Evolutionary conservation across 2,888 invertebrate genomes (phyloP).

Genomic region (Ophioninae sp.): DNA sequence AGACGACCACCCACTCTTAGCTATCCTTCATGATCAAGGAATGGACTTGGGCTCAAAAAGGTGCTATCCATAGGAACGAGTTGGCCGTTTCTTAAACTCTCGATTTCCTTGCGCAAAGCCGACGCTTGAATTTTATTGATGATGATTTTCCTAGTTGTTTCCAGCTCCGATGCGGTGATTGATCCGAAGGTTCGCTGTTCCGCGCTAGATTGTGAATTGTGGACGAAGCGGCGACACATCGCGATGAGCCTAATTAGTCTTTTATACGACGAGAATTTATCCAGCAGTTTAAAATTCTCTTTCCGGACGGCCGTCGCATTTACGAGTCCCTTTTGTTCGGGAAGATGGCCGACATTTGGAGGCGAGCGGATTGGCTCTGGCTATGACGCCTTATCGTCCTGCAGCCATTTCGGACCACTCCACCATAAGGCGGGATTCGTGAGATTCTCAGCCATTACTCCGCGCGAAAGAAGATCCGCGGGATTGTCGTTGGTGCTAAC

Average conservation of each 20-base stretch:
- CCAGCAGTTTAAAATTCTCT: conserved; percentile 1
- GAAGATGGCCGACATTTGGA: neutral
- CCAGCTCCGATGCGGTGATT: conserved; percentile 14
- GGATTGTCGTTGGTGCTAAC: conserved; percentile 35
- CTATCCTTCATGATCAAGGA: conserved; percentile 28
- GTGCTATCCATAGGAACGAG: conserved; percentile 1
- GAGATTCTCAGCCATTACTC: conserved; percentile 3
- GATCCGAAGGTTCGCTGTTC: neutral
- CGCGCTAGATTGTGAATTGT: neutral
- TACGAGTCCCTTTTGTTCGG: no score
- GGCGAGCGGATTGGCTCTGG: neutral
- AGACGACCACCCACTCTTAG: conserved; percentile 31
- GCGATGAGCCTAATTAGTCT: neutral
- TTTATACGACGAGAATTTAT: conserved; percentile 11
- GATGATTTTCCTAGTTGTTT: conserved; percentile 10
- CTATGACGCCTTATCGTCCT: neutral
- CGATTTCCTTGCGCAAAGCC: conserved; percentile 24
- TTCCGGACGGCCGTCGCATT: neutral
- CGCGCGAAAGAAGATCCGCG: conserved; percentile 47
- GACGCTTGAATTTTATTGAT: conserved; percentile 7
- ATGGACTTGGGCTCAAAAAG: conserved; percentile 14
- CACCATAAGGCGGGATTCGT: conserved; percentile 29
- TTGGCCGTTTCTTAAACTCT: neutral
- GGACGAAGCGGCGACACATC: neutral
- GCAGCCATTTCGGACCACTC: conserved; percentile 37